Conservation (phyloP, 1,140 invertebrate species). For the Agrypnia vestita region DNA sequence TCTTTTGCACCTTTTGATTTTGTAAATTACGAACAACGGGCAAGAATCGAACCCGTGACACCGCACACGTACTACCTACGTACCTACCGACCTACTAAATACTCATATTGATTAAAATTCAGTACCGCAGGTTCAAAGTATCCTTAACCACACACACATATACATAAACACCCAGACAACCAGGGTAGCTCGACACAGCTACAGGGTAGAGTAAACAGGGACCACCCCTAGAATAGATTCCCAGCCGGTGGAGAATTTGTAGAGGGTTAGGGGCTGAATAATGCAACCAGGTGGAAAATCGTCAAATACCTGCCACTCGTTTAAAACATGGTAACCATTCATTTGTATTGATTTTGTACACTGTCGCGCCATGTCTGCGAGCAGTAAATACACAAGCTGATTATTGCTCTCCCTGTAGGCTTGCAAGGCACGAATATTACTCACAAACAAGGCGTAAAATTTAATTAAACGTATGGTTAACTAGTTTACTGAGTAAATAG, state of each 20-base stretch:
- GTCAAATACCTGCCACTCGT: slow-evolving; percentile 25
- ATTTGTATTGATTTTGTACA: slow-evolving; percentile 10
- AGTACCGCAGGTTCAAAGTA: background rate
- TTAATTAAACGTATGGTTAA: too few species aligned
- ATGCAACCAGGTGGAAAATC: slow-evolving; percentile 31
- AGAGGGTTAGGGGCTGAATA: slow-evolving; percentile 12
- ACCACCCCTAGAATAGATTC: slow-evolving; percentile 29
- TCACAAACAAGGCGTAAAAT: too few species aligned
- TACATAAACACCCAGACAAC: slow-evolving; percentile 4
- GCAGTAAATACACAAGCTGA: background rate
- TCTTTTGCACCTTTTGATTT: too few species aligned
- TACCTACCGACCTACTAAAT: too few species aligned
- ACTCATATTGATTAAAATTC: too few species aligned
- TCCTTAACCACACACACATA: background rate
- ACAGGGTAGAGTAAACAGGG: slow-evolving; percentile 24
- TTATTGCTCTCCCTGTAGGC: too few species aligned
- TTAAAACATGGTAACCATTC: background rate
- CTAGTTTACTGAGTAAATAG: too few species aligned
- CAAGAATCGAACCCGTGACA: too few species aligned
- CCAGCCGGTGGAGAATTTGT: slow-evolving; percentile 17
- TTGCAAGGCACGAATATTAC: too few species aligned
- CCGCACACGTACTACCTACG: too few species aligned
- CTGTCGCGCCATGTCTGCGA: background rate
- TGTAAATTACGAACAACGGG: too few species aligned
- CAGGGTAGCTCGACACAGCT: background rate